Percentiles rank a stretch among this genome's conserved stretches.
phyloP scores from a whole-genome alignment of 2,113 vertebrate species.

The Crotophaga sulcirostris region DNA sequence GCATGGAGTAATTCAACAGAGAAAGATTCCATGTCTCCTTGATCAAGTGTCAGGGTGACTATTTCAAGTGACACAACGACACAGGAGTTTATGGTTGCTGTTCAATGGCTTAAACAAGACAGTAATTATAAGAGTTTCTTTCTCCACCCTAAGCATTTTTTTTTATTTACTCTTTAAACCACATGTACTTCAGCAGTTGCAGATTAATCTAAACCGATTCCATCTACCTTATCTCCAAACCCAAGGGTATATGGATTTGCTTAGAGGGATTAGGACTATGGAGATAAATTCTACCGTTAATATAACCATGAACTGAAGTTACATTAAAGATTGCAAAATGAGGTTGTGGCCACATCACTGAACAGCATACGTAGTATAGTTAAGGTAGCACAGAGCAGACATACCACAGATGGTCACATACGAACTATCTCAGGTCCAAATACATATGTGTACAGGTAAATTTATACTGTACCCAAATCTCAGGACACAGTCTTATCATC shows the following conservation, averaged over 20 bases:
- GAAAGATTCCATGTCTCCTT: not conserved
- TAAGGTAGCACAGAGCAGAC: not conserved
- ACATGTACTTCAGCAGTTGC: not conserved
- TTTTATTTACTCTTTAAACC: not conserved
- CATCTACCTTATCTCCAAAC: not conserved
- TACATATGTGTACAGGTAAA: not conserved
- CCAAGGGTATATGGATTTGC: not conserved
- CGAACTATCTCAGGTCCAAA: not conserved
- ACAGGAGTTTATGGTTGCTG: not conserved
- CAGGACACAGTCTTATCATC: not conserved
- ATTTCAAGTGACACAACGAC: not conserved
- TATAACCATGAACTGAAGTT: not conserved
- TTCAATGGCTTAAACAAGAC: not conserved
- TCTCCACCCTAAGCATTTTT: not conserved
- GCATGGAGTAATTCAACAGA: not conserved
- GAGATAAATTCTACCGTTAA: not conserved
- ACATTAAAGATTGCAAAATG: not conserved
- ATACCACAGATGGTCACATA: not conserved
- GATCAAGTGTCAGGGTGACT: not conserved
- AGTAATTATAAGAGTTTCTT: not conserved
- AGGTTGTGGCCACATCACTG: not conserved
- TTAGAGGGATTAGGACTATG: not conserved
- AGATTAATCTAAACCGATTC: not conserved
- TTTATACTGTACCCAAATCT: not conserved
- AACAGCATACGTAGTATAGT: not conserved